phyloP scores from a whole-genome alignment of 2,888 invertebrate genomes.

The Andrena dorsata region DNA sequence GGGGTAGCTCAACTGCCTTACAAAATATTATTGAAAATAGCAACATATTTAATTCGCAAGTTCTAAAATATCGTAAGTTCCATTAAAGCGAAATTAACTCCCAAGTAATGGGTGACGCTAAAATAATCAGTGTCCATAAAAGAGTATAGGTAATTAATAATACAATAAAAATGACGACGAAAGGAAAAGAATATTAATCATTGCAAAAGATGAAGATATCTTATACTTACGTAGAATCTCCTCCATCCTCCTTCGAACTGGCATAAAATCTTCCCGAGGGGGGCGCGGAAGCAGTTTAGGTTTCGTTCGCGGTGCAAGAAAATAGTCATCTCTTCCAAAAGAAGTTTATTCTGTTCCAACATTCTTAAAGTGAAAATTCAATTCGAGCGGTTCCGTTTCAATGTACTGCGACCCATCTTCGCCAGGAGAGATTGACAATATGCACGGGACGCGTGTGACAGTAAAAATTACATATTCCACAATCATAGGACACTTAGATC shows the following conservation, averaged over 20 bases:
- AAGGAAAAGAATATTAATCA: too few relatives aligned
- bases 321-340: slow-evolving; percentile 38
- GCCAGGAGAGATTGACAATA: slow-evolving; percentile 36
- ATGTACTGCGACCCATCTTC: slow-evolving; percentile 36
- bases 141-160: too few relatives aligned
- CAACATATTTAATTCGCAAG: too few relatives aligned
- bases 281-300: too few relatives aligned
- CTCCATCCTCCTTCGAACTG: background rate
- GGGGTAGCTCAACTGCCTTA: too few relatives aligned
- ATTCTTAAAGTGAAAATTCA: slow-evolving; percentile 56
- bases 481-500: slow-evolving; percentile 36
- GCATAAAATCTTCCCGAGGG: background rate
- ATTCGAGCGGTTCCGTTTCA: slow-evolving; percentile 49
- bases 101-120: too few relatives aligned
- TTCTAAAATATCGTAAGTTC: too few relatives aligned
- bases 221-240: background rate
- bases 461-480: slow-evolving; percentile 53
- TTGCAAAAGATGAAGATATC: too few relatives aligned
- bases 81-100: too few relatives aligned
- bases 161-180: too few relatives aligned
- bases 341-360: slow-evolving; percentile 54
- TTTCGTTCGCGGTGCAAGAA: background rate
- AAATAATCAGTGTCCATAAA: too few relatives aligned
- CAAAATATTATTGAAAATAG: too few relatives aligned
- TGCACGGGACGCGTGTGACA: slow-evolving; percentile 36